Conservation (phyloP, 2,797 vertebrate species). For the Hoplostethus mediterraneus region DNA sequence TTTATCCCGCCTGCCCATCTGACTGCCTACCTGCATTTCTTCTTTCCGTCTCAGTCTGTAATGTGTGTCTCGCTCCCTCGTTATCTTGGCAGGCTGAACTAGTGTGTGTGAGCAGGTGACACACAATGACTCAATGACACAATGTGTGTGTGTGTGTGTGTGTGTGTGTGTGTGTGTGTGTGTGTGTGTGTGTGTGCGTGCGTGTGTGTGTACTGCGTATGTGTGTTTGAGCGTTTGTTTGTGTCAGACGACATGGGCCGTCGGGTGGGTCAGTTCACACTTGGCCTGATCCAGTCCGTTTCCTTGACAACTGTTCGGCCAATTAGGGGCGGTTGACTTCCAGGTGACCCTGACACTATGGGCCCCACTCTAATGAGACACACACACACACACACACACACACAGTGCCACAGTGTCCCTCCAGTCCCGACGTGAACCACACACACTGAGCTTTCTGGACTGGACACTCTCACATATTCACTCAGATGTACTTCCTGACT, state of each 20-base stretch:
- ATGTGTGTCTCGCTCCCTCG: slow-evolving; percentile 50
- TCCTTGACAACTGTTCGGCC: slow-evolving; percentile 68
- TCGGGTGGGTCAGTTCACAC: slow-evolving; percentile 53
- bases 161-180: not conserved
- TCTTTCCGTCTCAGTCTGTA: slow-evolving; percentile 36
- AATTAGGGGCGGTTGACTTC: slow-evolving; percentile 73
- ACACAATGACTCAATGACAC: slow-evolving; percentile 1
- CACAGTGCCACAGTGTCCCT: slow-evolving; percentile 16
- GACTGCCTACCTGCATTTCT: slow-evolving; percentile 37
- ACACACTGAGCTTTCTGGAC: slow-evolving; percentile 10
- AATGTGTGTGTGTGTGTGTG: not conserved
- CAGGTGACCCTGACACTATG: slow-evolving; percentile 63
- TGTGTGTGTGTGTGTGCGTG: not conserved
- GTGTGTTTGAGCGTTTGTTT: slow-evolving; percentile 35
- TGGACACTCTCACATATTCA: slow-evolving; percentile 16
- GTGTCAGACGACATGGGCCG: slow-evolving; percentile 40
- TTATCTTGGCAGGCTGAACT: slow-evolving; percentile 42
- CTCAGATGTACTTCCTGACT: slow-evolving; percentile 8
- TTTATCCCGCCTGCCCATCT: slow-evolving; percentile 32
- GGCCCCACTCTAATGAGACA: slow-evolving; percentile 60
- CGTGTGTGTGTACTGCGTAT: not conserved
- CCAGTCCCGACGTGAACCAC: not conserved
- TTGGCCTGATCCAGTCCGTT: slow-evolving; percentile 60
- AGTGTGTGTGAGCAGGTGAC: slow-evolving; percentile 24
- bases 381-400: slow-evolving; percentile 12